Conservation (phyloP, 2,113 vertebrate species). For the Empidonax alnorum region DNA sequence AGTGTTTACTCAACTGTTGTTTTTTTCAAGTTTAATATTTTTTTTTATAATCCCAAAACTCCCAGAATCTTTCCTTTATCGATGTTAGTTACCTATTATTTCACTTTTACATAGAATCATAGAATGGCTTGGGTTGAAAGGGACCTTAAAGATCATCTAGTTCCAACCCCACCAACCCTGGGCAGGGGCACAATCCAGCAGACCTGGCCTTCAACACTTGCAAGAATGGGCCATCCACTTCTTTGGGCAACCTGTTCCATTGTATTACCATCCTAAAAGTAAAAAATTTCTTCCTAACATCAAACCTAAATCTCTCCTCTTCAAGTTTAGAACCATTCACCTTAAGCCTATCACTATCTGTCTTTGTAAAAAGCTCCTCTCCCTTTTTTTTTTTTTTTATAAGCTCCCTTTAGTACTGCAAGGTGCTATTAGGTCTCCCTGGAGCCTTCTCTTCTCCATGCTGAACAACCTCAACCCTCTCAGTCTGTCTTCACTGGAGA, state of each 20-base stretch:
- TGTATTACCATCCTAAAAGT: neutral
- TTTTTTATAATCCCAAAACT: neutral
- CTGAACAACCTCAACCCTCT: no score
- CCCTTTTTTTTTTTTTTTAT: neutral
- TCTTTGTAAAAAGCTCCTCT: neutral
- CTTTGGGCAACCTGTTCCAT: neutral
- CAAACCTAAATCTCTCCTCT: neutral
- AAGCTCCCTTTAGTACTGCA: no score
- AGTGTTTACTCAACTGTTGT: neutral
- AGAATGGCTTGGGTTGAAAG: neutral
- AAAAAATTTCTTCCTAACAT: neutral
- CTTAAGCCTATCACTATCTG: neutral
- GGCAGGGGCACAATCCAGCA: neutral
- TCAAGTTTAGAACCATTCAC: neutral
- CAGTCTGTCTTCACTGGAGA: no score
- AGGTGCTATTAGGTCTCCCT: no score
- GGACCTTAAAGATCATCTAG: neutral
- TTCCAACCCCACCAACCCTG: neutral
- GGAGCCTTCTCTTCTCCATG: no score
- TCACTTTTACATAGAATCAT: neutral
- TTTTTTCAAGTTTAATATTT: neutral
- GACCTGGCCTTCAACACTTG: neutral
- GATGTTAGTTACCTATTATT: neutral
- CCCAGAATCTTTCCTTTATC: neutral
- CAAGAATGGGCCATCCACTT: neutral